Percentiles rank a stretch among this genome's conserved stretches.
Conservation (phyloP, 2,797 vertebrate species). For the Trichosurus vulpecula region DNA sequence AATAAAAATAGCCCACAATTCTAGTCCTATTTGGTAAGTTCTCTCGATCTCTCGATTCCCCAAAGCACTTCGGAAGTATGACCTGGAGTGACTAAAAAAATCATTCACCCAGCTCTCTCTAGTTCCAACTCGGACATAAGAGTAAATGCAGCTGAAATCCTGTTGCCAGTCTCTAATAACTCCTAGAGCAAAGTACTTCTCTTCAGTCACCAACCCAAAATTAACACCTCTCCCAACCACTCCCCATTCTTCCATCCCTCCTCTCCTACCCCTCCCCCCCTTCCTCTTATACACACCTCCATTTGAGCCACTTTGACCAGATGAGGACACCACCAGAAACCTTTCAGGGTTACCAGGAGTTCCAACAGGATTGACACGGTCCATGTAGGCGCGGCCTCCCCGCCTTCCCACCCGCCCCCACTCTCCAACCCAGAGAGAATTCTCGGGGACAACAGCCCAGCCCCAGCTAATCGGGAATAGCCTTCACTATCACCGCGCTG, state of each 20-base stretch:
- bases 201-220: not conserved
- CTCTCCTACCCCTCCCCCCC: not conserved
- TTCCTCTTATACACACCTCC: not conserved
- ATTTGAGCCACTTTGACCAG: not conserved
- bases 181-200: not conserved
- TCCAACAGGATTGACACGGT: not conserved
- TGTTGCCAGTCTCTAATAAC: not conserved
- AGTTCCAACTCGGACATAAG: not conserved
- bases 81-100: not conserved
- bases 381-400: not conserved
- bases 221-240: not conserved
- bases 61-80: not conserved
- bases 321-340: not conserved
- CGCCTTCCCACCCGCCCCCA: not conserved
- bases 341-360: not conserved
- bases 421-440: not conserved
- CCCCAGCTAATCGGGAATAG: not conserved
- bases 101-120: not conserved
- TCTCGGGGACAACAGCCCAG: not conserved
- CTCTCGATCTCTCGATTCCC: not conserved
- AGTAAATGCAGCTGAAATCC: not conserved
- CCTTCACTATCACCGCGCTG: not conserved
- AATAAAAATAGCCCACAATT: not conserved
- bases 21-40: not conserved
- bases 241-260: not conserved